Evolutionary conservation across 2,797 vertebrate genomes (phyloP), one percentile per base, ranked within the genome.

Genomic region (Hylomyscus alleni): DNA sequence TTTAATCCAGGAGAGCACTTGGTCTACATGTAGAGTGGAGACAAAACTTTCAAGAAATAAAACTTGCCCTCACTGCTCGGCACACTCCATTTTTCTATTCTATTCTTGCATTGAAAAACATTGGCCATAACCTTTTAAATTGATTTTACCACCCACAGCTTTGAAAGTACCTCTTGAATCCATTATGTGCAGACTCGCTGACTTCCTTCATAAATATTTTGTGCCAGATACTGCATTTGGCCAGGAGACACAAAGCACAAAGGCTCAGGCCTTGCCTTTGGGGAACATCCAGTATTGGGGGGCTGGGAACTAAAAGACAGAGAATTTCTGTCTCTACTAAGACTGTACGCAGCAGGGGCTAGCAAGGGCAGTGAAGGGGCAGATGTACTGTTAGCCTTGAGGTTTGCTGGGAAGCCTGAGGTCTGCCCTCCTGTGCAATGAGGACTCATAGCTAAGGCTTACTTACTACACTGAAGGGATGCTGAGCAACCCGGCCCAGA

Each of bases 141-240:
- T 88, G 84, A 93, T 95, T 96, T 96, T 31, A 77, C 58, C 34
- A 86, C 50, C 31, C 67, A 60, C 0, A 13, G 75, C 81, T 91
- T 96, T 76, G 92, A 82, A 95, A 92, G n/a, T 22, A 67, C 80
- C 85, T 83, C 73, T 80, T 86, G 52, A 83, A 91, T 90, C 67
- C 56, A 87, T 76, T 95, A 62, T 85, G 88, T 91, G 76, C 19
- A 92, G 77, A 88, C 37, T 89, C 44, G 17, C 26, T 50, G 40
- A 86, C 75, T 90, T 90, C 88, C 58, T 92, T 73, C 72, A 52
- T 92, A 92, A 93, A 88, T 92, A 95, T 93, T 83, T 89, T 50
- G 47, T 89, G 47, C 50, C 62, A 90, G 83, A 77, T 34, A 15
- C 47, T 40, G 22, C 26, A 11, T 19, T 37, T 85, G 81, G 62